Percentiles rank a stretch among this genome's conserved stretches.
Conservation (phyloP, 2,888 invertebrate species). For the Cheilosia vernalis region DNA sequence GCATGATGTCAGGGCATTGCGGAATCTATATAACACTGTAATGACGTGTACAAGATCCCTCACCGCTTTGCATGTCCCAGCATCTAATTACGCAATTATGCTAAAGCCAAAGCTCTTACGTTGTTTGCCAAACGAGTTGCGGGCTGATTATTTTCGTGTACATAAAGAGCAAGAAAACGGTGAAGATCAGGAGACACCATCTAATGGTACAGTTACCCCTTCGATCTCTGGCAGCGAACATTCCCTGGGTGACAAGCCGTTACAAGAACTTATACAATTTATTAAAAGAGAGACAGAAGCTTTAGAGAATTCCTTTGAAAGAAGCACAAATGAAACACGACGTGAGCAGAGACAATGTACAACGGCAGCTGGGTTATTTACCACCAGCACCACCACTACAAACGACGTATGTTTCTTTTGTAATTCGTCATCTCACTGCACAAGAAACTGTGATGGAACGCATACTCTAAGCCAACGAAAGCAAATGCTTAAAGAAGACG, state of each 20-base stretch:
- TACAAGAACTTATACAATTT: constrained; percentile 13
- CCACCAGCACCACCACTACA: neutral
- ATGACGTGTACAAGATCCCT: constrained; percentile 30
- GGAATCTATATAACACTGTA: constrained; percentile 32
- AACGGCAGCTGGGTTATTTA: neutral
- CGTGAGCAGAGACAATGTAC: neutral
- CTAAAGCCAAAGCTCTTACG: constrained; percentile 34
- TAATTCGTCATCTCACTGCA: constrained; percentile 1
- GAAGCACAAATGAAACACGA: neutral
- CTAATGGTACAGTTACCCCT: constrained; percentile 1
- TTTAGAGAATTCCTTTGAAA: constrained; percentile 11
- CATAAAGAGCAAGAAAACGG: constrained; percentile 1
- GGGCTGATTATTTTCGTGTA: too few species aligned
- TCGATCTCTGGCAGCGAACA: neutral
- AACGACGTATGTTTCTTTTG: constrained; percentile 13
- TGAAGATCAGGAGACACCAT: neutral
- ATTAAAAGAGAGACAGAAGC: constrained; percentile 19
- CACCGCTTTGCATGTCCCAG: constrained; percentile 11
- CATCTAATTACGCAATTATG: constrained; percentile 19
- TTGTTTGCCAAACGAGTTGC: constrained; percentile 32
- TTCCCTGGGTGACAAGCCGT: constrained; percentile 8
- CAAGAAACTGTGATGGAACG: constrained; percentile 12
- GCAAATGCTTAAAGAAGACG: constrained; percentile 16
- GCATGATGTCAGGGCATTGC: constrained; percentile 17
- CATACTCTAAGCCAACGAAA: constrained; percentile 8